Evolutionary conservation across 2,113 vertebrate genomes (phyloP).

Genomic region (Dinomys branickii): DNA sequence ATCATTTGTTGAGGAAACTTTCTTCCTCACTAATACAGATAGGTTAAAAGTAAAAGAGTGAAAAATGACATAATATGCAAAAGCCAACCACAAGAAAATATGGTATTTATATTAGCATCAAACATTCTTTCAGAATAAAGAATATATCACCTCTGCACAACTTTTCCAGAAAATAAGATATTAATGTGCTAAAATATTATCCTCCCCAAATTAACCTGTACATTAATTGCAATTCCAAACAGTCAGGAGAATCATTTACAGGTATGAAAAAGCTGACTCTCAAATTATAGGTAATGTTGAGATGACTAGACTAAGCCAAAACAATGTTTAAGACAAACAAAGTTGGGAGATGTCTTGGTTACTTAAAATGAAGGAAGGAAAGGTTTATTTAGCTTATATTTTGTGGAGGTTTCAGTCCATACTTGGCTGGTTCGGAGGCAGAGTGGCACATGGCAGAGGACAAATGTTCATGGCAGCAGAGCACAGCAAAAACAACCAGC

Average conservation of each 20-base stretch:
- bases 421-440: too few species aligned
- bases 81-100: not conserved
- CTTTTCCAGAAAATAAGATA: not conserved
- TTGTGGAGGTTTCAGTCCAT: too few species aligned
- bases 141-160: not conserved
- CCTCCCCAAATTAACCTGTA: not conserved
- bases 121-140: not conserved
- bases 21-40: not conserved
- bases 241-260: not conserved
- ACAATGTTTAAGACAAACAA: not conserved
- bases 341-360: too few species aligned
- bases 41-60: not conserved
- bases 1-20: not conserved
- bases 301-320: not conserved
- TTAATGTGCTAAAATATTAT: not conserved
- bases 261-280: not conserved
- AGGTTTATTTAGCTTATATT: too few species aligned
- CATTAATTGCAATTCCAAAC: not conserved
- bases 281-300: not conserved
- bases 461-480: too few species aligned
- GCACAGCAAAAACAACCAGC: too few species aligned
- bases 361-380: too few species aligned
- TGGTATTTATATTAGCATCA: not conserved
- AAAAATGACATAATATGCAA: not conserved
- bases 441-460: too few species aligned